Base-by-base conservation (phyloP, 1,140 invertebrate species). In the Drosophila mojavensis region DNA sequence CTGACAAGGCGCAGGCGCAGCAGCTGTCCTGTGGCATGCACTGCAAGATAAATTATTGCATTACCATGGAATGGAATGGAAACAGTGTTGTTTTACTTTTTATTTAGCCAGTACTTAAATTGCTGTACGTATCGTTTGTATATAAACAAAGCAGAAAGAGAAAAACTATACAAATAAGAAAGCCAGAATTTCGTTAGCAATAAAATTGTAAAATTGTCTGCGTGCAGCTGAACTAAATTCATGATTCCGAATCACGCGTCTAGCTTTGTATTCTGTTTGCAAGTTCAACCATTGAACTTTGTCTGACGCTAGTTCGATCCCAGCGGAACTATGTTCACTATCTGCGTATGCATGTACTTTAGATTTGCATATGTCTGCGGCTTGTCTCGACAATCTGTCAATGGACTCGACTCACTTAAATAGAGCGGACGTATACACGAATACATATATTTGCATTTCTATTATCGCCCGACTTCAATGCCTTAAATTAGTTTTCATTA, bases 351-450 rank as follows among this genome's bases (percentile, higher is more conserved):
- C 7, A 17, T 47, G n/a, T 58, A 43, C 28, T 33, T 33, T 39
- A 17, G 9, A 24, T 24, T 20, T n/a, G 5, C 54, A 36, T 45
- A 36, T 45, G 73, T 84, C 66, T 68, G 58, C 43, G 11, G 66
- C 10, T n/a, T 4, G 81, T 71, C 74, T 70, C 53, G 58, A 20
- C 58, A 75, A 77, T 67, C 80, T 83, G 66, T 62, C 80, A 83
- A 68, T 83, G 76, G 67, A 80, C 72, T 63, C 51, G 67, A 80
- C 72, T 60, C 51, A 11, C 33, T 55, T 54, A 45, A 54, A 62
- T 45, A 62, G 43, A 58, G 79, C 58, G 24, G 15, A 64, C 60
- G n/a, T n/a, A 26, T 5, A 20, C 56, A 15, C 56, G 17, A 39
- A 39, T 33, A 73, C 74, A 79, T 66, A 15, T 53, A 36, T 66